These are phyloP conservation scores for Perca schrenkii DNA, from an alignment of 2,113 vertebrate genomes.

Conservation along the genomic window DNA sequence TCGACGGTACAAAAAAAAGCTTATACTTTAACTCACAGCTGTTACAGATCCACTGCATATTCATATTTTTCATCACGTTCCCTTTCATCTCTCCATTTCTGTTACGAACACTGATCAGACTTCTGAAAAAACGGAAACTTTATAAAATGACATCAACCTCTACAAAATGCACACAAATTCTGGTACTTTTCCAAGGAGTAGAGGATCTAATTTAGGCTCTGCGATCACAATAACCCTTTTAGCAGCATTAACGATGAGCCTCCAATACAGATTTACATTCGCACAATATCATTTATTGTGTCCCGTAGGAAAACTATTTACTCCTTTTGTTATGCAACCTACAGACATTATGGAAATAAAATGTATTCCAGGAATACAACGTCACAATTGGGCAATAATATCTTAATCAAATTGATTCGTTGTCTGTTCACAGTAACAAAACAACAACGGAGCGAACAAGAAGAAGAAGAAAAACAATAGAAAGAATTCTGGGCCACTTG, in stretches of 20 bases:
- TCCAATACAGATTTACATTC: not conserved
- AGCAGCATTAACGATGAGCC: not conserved
- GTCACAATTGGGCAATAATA: not conserved
- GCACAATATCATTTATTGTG: not conserved
- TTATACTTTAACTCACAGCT: slow-evolving; percentile 1
- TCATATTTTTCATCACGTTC: not conserved
- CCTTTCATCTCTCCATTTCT: not conserved
- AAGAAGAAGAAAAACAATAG: not conserved
- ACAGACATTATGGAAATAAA: not conserved
- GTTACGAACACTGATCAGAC: not conserved
- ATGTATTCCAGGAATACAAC: not conserved
- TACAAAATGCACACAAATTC: slow-evolving; percentile 11
- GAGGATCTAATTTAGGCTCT: slow-evolving; percentile 17
- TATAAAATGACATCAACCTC: slow-evolving; percentile 53
- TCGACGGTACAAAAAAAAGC: slow-evolving; percentile 31
- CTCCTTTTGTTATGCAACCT: not conserved
- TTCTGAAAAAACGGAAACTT: slow-evolving; percentile 1
- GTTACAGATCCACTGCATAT: not conserved
- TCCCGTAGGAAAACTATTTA: not conserved
- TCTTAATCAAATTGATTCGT: not conserved
- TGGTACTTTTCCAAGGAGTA: not conserved
- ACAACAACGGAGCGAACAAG: not conserved
- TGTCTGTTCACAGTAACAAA: slow-evolving; percentile 21
- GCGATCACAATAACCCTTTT: not conserved
- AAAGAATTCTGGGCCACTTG: not conserved